Conservation (phyloP, 2,797 vertebrate genomes). For the Adelosebastes latens region DNA sequence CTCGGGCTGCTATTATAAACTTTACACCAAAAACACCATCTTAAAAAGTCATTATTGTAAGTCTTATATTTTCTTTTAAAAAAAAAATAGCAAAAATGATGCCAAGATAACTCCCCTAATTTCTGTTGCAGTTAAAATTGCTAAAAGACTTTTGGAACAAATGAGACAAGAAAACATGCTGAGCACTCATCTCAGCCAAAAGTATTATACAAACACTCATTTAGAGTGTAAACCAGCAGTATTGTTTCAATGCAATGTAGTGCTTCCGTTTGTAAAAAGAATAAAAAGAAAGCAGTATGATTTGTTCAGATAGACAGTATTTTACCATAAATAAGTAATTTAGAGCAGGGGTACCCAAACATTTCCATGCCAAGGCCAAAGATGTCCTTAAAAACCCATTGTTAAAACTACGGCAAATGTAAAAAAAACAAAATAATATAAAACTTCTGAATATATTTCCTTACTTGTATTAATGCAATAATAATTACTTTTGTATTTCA, state of each 20-base stretch:
- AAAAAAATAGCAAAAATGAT: neutral
- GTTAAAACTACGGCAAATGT: neutral
- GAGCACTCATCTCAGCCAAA: neutral
- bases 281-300: neutral
- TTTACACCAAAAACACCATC: conserved; percentile 15
- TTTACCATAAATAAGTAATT: neutral
- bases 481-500: too few relatives aligned
- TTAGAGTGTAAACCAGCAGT: neutral
- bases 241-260: neutral
- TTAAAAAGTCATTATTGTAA: neutral
- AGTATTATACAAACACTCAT: neutral
- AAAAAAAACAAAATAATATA: too few relatives aligned
- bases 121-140: neutral
- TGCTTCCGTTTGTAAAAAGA: neutral
- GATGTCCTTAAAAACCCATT: too few relatives aligned
- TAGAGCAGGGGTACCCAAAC: too few relatives aligned
- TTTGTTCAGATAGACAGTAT: neutral
- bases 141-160: neutral
- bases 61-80: neutral
- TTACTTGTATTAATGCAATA: too few relatives aligned
- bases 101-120: neutral
- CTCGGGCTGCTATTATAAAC: conserved; percentile 29
- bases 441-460: too few relatives aligned
- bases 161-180: neutral
- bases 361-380: accelerated